These are phyloP conservation scores for Drosophila cognata DNA, from an alignment of 2,888 invertebrate species.

Conservation along the genomic window DNA sequence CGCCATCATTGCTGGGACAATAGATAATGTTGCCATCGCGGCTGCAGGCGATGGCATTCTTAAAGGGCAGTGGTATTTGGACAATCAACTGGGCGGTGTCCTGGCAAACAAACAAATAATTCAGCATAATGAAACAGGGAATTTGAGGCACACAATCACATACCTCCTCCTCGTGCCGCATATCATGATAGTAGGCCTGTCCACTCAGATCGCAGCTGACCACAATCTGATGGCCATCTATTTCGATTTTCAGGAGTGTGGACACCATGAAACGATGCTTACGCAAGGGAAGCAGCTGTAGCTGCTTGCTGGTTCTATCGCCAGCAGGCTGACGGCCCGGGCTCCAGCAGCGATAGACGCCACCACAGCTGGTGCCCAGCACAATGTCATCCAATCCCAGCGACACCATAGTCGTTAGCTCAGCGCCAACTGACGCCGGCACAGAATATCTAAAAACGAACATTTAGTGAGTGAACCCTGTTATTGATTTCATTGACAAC, in stretches of 20 bases:
- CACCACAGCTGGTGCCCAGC: slow-evolving; percentile 82
- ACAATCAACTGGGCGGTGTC: slow-evolving; percentile 76
- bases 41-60: slow-evolving; percentile 80
- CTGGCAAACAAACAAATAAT: slow-evolving; percentile 40
- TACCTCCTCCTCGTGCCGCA: slow-evolving; percentile 76
- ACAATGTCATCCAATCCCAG: slow-evolving; percentile 77
- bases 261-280: slow-evolving; percentile 82
- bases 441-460: slow-evolving; percentile 45
- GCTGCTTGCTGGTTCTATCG: slow-evolving; percentile 54
- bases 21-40: slow-evolving; percentile 80
- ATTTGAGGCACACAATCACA: slow-evolving; percentile 1
- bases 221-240: slow-evolving; percentile 70
- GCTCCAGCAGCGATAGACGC: slow-evolving; percentile 79
- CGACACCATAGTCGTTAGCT: slow-evolving; percentile 75
- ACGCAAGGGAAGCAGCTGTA: slow-evolving; percentile 72
- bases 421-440: slow-evolving; percentile 46
- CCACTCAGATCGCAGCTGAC: slow-evolving; percentile 84
- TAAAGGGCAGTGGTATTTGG: slow-evolving; percentile 84
- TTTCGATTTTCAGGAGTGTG: slow-evolving; percentile 67
- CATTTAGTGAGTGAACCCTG: neutral
- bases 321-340: slow-evolving; percentile 44
- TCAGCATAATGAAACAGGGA: neutral
- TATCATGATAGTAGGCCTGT: slow-evolving; percentile 82
- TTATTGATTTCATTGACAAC: slow-evolving; percentile 5
- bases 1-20: slow-evolving; percentile 81